Percentiles rank a stretch among this genome's conserved stretches.
phyloP scores from a whole-genome alignment of 92 coral and sea anemone genomes.

The Umimayanthus kanabou region DNA sequence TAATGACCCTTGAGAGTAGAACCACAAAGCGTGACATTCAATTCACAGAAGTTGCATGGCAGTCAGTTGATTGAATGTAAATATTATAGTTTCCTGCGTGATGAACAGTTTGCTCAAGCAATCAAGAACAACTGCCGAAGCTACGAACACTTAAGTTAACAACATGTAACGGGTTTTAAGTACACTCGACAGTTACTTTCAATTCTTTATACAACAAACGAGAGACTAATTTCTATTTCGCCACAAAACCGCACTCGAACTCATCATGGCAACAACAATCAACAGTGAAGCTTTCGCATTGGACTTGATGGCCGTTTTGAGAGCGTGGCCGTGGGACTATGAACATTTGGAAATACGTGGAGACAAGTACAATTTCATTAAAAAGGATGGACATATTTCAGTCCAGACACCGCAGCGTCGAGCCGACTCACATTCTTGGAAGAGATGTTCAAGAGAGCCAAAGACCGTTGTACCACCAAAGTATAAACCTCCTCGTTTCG shows the following conservation, averaged over 20 bases:
- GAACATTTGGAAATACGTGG: conserved; percentile 72
- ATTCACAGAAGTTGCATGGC: background rate
- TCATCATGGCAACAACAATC: background rate
- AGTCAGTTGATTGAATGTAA: background rate
- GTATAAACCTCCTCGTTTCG: conserved; percentile 27
- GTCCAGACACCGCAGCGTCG: conserved; percentile 52
- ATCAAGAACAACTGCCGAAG: background rate
- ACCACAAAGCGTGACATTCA: background rate
- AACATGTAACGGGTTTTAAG: background rate
- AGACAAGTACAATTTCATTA: conserved; percentile 34
- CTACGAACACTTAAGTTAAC: background rate
- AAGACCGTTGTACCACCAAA: conserved; percentile 12
- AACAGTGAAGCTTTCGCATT: background rate
- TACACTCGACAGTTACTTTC: background rate
- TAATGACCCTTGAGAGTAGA: conserved; percentile 24
- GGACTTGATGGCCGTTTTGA: conserved; percentile 3
- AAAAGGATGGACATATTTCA: conserved; percentile 53
- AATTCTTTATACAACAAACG: background rate
- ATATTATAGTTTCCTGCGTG: background rate
- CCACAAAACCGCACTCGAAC: background rate
- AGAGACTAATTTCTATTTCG: background rate
- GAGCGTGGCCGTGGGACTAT: conserved; percentile 54
- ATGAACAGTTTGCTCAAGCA: background rate
- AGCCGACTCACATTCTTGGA: conserved; percentile 53
- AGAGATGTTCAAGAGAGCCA: conserved; percentile 25